Percentiles rank a stretch among this genome's conserved stretches.
These are phyloP conservation scores for Hartigia nigra DNA, from an alignment of 2,888 invertebrate genomes.

Conservation along the genomic window DNA sequence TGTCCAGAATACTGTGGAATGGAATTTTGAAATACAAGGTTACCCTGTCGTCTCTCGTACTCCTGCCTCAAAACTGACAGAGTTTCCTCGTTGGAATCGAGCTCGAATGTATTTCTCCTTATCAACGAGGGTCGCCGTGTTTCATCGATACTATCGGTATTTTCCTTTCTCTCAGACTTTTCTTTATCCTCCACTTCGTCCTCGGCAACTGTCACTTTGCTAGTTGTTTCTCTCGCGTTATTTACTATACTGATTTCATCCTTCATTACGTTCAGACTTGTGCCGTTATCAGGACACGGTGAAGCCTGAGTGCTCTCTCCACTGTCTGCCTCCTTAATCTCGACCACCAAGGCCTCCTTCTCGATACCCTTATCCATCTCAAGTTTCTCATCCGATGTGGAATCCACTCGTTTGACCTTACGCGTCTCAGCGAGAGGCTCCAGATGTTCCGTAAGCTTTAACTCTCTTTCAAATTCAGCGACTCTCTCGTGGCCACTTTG, in stretches of 20 bases:
- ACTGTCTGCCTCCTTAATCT: slow-evolving; percentile 63
- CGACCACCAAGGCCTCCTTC: slow-evolving; percentile 59
- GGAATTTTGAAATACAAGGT: slow-evolving; percentile 72
- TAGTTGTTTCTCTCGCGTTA: slow-evolving; percentile 10
- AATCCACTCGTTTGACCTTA: slow-evolving; percentile 45
- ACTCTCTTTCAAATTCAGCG: slow-evolving; percentile 56
- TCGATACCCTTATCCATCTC: slow-evolving; percentile 39
- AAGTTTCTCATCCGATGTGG: slow-evolving; percentile 43
- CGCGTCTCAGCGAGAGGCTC: slow-evolving; percentile 48
- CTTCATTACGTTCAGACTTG: slow-evolving; percentile 33
- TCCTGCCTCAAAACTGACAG: slow-evolving; percentile 67
- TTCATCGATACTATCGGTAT: slow-evolving; percentile 10
- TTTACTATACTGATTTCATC: neutral
- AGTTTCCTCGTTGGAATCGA: slow-evolving; percentile 65
- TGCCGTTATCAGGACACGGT: slow-evolving; percentile 58
- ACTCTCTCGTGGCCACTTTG: slow-evolving; percentile 49
- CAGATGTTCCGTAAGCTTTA: slow-evolving; percentile 54
- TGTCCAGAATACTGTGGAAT: slow-evolving; percentile 74
- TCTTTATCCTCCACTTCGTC: slow-evolving; percentile 21
- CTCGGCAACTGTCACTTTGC: slow-evolving; percentile 23
- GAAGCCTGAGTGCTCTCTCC: slow-evolving; percentile 62
- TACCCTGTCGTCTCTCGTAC: slow-evolving; percentile 72
- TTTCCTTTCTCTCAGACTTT: slow-evolving; percentile 16
- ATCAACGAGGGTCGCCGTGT: slow-evolving; percentile 55
- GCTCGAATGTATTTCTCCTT: slow-evolving; percentile 66